Evolutionary conservation across 1,140 invertebrate genomes (phyloP).

Genomic region (Dreissena rostriformis): DNA sequence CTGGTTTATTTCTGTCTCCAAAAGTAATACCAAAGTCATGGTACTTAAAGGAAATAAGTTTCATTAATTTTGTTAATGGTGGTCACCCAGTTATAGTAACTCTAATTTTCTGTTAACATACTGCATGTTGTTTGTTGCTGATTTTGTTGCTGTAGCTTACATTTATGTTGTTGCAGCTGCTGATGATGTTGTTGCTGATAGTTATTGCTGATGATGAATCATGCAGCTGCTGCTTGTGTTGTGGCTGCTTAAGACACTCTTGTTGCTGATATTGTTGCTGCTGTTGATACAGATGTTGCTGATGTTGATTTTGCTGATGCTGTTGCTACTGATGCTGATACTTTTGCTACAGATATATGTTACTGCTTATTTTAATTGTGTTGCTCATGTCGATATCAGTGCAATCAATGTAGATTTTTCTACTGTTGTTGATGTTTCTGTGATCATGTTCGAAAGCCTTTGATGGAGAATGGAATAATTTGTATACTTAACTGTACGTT

Average conservation of each 20-base stretch:
- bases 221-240: not conserved
- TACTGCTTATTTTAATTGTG: not conserved
- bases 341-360: not conserved
- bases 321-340: not conserved
- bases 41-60: too few species aligned
- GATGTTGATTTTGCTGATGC: slow-evolving; percentile 9
- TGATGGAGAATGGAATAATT: too few species aligned
- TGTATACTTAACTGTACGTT: too few species aligned
- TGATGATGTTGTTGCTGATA: not conserved
- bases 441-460: too few species aligned
- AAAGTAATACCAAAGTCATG: too few species aligned
- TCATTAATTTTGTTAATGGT: too few species aligned
- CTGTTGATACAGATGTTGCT: not conserved
- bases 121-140: too few species aligned
- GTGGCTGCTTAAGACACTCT: not conserved
- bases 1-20: too few species aligned
- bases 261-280: slow-evolving; percentile 8
- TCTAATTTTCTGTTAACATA: too few species aligned
- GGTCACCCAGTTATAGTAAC: too few species aligned
- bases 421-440: slow-evolving; percentile 15
- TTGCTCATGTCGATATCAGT: not conserved
- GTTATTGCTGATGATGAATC: not conserved
- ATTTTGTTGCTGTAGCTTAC: too few species aligned
- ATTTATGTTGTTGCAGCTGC: slow-evolving; percentile 9
- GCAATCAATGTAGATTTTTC: not conserved